Evolutionary conservation across 2,888 invertebrate species (phyloP).

Genomic region (Drosophila maculinotata): DNA sequence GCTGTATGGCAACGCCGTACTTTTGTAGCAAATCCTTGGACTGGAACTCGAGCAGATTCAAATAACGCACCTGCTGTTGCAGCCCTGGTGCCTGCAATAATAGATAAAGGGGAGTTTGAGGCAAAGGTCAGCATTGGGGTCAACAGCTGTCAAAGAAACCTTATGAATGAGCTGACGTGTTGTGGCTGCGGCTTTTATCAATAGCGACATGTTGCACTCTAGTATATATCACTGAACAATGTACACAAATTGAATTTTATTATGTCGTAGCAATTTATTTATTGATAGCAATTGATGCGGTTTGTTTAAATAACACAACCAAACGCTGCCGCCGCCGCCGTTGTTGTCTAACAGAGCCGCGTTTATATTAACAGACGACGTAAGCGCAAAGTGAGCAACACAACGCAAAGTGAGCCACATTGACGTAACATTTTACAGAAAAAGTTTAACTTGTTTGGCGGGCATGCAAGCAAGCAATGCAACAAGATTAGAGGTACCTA

Average conservation of each 20-base stretch:
- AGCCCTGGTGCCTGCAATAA: constrained; percentile 24
- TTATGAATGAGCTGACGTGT: constrained; percentile 68
- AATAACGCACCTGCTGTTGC: constrained; percentile 86
- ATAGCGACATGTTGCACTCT: constrained; percentile 60
- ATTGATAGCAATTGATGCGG: constrained; percentile 27
- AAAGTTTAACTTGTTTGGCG: too few relatives aligned
- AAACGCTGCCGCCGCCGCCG: constrained; percentile 36
- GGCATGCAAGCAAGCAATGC: background rate
- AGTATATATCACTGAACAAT: constrained; percentile 7
- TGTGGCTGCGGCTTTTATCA: constrained; percentile 60
- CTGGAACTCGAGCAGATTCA: constrained; percentile 98
- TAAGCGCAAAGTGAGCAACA: constrained; percentile 16
- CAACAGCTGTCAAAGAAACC: constrained; percentile 65
- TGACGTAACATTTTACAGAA: too few relatives aligned
- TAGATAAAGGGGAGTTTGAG: constrained; percentile 53
- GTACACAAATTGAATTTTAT: constrained; percentile 23
- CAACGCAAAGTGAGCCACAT: constrained; percentile 13
- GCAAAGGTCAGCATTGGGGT: constrained; percentile 52
- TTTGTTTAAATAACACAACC: constrained; percentile 53
- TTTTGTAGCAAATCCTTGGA: constrained; percentile 96
- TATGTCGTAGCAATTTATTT: constrained; percentile 15
- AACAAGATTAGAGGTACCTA: too few relatives aligned
- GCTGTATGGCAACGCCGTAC: constrained; percentile 94
- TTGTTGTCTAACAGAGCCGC: constrained; percentile 21
- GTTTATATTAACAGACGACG: constrained; percentile 2